Conservation (phyloP, 2,113 vertebrate species). For the Falco punctatus region DNA sequence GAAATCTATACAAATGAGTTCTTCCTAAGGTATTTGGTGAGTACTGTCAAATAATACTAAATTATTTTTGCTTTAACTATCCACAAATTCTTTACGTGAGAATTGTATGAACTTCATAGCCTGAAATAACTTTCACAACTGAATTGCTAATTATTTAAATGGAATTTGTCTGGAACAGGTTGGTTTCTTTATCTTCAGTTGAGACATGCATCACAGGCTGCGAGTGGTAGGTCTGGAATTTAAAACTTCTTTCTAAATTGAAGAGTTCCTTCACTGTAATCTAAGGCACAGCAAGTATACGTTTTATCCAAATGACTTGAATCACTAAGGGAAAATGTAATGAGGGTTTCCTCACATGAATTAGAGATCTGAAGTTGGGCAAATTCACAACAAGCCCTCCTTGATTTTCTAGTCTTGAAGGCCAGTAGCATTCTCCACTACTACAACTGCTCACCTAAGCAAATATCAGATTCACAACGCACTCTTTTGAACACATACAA, state of each 20-base stretch:
- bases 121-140: not conserved
- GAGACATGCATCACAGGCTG: not conserved
- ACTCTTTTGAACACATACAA: not conserved
- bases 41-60: not conserved
- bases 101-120: not conserved
- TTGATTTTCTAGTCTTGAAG: not conserved
- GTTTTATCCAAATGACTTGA: not conserved
- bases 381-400: not conserved
- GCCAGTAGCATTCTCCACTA: not conserved
- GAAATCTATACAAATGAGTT: not conserved
- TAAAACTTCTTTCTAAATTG: not conserved
- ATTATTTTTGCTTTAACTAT: not conserved
- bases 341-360: not conserved
- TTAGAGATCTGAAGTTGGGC: not conserved
- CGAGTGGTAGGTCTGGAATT: not conserved
- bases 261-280: not conserved
- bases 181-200: not conserved
- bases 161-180: not conserved
- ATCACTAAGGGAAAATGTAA: not conserved
- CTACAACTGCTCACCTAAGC: not conserved
- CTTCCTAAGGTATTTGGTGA: not conserved
- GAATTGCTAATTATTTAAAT: conserved; percentile 24
- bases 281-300: not conserved
- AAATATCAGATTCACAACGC: not conserved
- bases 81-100: not conserved